phyloP scores from a whole-genome alignment of 2,797 vertebrate species.

The Eidolon dupreanum region DNA sequence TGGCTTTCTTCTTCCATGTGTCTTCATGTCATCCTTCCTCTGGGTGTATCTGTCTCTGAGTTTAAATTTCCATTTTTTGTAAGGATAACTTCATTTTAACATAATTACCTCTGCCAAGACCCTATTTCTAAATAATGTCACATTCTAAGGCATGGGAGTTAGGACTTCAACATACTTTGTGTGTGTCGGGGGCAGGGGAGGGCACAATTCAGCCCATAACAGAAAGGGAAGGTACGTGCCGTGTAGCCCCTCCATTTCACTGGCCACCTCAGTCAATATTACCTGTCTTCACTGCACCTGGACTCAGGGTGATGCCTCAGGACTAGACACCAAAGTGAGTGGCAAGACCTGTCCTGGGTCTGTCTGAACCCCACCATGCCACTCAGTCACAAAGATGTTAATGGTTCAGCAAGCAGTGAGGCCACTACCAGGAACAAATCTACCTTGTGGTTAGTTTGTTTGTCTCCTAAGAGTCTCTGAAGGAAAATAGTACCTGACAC shows the following conservation, averaged over 20 bases:
- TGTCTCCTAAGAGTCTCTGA: neutral
- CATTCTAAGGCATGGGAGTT: neutral
- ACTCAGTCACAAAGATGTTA: neutral
- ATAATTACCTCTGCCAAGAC: neutral
- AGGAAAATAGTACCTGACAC: conserved; percentile 6
- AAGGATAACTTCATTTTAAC: neutral
- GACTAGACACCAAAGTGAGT: neutral
- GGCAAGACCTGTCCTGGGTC: neutral
- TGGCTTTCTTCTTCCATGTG: too few species aligned
- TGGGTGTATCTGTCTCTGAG: neutral
- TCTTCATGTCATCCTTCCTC: neutral
- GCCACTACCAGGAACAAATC: neutral
- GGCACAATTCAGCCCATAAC: neutral
- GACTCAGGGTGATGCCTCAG: neutral
- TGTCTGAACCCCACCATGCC: neutral
- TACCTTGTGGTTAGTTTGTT: neutral
- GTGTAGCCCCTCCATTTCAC: neutral
- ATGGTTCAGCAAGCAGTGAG: neutral
- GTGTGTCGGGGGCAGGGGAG: accelerated
- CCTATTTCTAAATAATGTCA: neutral
- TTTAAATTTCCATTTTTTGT: neutral
- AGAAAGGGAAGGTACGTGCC: neutral
- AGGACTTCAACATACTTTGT: neutral
- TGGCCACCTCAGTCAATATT: neutral
- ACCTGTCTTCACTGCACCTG: neutral